These are phyloP conservation scores for Euwallacea similis DNA, from an alignment of 1,140 invertebrate genomes.

Conservation along the genomic window DNA sequence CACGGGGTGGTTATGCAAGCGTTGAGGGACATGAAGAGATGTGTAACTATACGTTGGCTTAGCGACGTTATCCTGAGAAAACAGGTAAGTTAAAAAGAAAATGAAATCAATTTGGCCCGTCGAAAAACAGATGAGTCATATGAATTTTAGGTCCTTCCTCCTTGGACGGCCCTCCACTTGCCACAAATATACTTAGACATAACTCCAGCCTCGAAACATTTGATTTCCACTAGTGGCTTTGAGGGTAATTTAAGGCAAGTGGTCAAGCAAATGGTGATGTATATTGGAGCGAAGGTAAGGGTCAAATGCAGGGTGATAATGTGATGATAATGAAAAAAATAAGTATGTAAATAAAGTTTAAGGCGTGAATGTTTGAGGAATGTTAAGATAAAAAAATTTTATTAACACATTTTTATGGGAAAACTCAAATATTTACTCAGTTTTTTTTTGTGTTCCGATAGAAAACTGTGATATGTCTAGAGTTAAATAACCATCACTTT, in stretches of 20 bases:
- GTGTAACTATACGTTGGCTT: constrained; percentile 93
- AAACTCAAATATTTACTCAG: background rate
- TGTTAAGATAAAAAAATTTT: no score
- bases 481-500: no score
- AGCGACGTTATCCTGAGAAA: constrained; percentile 85
- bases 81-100: constrained; percentile 53
- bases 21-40: constrained; percentile 57
- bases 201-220: constrained; percentile 66
- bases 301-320: no score
- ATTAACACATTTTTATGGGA: no score
- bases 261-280: constrained; percentile 82
- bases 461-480: no score
- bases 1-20: constrained; percentile 86
- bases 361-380: no score
- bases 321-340: no score
- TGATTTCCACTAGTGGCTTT: constrained; percentile 84
- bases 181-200: constrained; percentile 83
- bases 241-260: constrained; percentile 77
- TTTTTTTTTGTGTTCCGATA: no score
- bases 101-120: background rate
- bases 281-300: constrained; percentile 81
- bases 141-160: constrained; percentile 63
- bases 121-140: background rate
- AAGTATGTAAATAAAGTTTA: no score
- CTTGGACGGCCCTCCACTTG: constrained; percentile 90